These are phyloP conservation scores for Heliconius melpomene DNA, from an alignment of 1,140 invertebrate species.

Conservation along the genomic window DNA sequence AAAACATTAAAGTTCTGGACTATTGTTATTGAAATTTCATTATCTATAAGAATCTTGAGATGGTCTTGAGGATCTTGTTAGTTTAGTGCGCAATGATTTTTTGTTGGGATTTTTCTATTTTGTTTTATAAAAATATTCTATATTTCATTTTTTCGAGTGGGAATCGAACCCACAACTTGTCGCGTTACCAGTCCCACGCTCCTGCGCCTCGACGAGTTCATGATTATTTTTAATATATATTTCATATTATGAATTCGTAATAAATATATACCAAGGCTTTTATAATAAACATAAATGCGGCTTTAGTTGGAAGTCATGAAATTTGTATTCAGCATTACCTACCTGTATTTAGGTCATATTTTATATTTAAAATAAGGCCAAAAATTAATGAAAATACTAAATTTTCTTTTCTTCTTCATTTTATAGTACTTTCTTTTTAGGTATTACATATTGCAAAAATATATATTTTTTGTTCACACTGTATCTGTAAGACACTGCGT, in stretches of 20 bases:
- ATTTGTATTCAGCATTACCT: neutral
- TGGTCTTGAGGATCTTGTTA: neutral
- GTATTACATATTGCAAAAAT: too few species aligned
- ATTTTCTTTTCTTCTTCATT: slow-evolving; percentile 1
- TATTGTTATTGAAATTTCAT: slow-evolving; percentile 13
- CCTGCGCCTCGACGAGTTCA: too few species aligned
- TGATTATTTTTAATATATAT: neutral
- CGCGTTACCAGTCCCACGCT: too few species aligned
- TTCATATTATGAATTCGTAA: neutral
- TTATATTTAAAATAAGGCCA: neutral
- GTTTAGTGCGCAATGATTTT: neutral
- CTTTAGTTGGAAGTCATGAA: neutral
- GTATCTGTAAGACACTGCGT: too few species aligned
- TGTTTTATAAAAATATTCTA: neutral
- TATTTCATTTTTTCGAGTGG: too few species aligned
- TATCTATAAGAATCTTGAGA: neutral
- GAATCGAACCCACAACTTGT: too few species aligned
- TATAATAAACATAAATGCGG: neutral
- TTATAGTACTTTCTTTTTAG: neutral
- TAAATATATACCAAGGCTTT: neutral
- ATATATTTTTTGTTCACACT: too few species aligned
- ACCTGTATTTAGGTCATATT: slow-evolving; percentile 11
- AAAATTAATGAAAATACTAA: neutral
- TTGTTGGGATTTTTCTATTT: neutral
- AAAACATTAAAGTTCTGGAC: slow-evolving; percentile 3